Percentiles rank a stretch among this genome's conserved stretches.
Conservation (phyloP, 2,113 vertebrate genomes). For the Nematolebias whitei region DNA sequence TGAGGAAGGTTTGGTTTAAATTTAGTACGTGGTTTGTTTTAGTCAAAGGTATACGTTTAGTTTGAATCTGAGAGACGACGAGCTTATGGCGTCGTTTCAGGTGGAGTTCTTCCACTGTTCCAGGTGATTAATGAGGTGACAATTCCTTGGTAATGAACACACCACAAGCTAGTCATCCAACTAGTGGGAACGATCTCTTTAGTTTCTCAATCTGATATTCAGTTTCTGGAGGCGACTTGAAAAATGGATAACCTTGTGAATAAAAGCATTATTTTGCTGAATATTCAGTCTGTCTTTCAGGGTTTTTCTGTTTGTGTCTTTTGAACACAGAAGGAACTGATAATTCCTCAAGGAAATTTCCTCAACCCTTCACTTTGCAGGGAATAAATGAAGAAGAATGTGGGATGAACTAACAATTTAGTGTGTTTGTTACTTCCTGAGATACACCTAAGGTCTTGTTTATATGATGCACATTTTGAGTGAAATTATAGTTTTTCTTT, state of each 20-base stretch:
- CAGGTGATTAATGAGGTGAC: slow-evolving; percentile 74
- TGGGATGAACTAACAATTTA: slow-evolving; percentile 7
- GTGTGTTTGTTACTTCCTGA: too few species aligned
- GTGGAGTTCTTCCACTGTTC: slow-evolving; percentile 58
- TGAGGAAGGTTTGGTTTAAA: slow-evolving; percentile 1
- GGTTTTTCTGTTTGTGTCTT: not conserved
- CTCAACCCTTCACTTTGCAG: not conserved
- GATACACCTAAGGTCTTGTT: too few species aligned
- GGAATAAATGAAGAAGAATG: not conserved
- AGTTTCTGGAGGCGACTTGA: slow-evolving; percentile 66
- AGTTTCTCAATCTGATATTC: slow-evolving; percentile 71
- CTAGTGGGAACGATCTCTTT: slow-evolving; percentile 75
- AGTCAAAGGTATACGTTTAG: not conserved
- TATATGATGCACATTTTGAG: too few species aligned
- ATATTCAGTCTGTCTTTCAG: slow-evolving; percentile 23
- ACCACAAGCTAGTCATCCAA: slow-evolving; percentile 71
- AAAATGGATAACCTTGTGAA: slow-evolving; percentile 64
- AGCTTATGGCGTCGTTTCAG: slow-evolving; percentile 38
- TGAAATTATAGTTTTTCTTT: too few species aligned
- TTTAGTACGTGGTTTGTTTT: not conserved
- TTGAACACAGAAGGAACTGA: slow-evolving; percentile 2
- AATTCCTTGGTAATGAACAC: slow-evolving; percentile 68
- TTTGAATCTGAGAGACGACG: not conserved
- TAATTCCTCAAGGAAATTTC: slow-evolving; percentile 17
- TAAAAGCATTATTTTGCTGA: slow-evolving; percentile 42